Base-by-base conservation (phyloP, 2,113 vertebrate species). In the Rattus rattus region DNA sequence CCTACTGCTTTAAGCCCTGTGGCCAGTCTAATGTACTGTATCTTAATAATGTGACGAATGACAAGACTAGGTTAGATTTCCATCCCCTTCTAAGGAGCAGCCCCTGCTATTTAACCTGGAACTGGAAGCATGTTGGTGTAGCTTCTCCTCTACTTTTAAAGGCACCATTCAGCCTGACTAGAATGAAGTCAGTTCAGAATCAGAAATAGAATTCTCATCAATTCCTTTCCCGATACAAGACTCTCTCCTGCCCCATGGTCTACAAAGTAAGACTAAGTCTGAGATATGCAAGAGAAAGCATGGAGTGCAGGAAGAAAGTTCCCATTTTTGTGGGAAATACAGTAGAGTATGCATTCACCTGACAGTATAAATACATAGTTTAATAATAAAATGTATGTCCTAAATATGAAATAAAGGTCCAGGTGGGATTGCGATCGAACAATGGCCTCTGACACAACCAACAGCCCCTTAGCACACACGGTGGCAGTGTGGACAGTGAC, bases 181-280 rank as follows among this genome's bases (percentile, higher is more conserved):
- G 73, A 88, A 79, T 94, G 90, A 95, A 88, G 47, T 91, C 36
- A 87, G 5, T 85, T 88, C 36, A 39, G 24, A 70, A 95, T 76
- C 85, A 39, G 47, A 94, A 88, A 75, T 56, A 79, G 61, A 89
- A 92, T 65, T 75, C 5, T 85, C 47, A 93, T 56, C 47, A 80
- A 54, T 65, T 61, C 33, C 7, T 12, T 95, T 90, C 47, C 20
- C 43, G 61, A 16, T 11, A 77, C 19, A 70, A 84, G n/a, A 61
- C 73, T 73, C 39, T 92, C 81, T 33, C 20, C 63, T 92, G n/a
- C 26, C 14, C 36, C 3, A 26, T 90, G 43, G 47, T 67, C 73
- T 92, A 84, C 19, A 76, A 52, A 93, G 73, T 70, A 83, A 95
- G n/a, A 26, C 2, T 72, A 49, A 83, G 72, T 61, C 24, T 56